Percentiles rank a stretch among this genome's conserved stretches.
Conservation (phyloP, 2,888 invertebrate genomes). For the Ectropis crepuscularia region DNA sequence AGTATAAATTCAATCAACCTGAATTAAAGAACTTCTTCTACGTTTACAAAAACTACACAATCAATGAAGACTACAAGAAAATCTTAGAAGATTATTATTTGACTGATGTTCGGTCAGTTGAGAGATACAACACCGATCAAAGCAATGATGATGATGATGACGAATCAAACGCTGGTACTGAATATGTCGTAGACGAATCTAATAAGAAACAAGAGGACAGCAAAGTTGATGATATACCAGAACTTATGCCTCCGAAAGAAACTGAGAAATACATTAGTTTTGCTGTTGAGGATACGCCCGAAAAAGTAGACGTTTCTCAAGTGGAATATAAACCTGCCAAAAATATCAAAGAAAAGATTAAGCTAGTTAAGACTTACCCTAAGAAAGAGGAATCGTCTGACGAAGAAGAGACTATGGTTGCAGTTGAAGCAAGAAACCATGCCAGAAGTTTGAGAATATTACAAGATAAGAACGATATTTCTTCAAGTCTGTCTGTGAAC, state of each 20-base stretch:
- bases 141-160: slow-evolving; percentile 53
- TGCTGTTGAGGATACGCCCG: slow-evolving; percentile 78
- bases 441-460: slow-evolving; percentile 72
- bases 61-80: slow-evolving; percentile 85
- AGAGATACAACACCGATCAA: slow-evolving; percentile 64
- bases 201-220: slow-evolving; percentile 63
- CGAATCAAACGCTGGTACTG: slow-evolving; percentile 59
- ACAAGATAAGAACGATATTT: slow-evolving; percentile 78
- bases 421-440: slow-evolving; percentile 84
- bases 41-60: slow-evolving; percentile 87
- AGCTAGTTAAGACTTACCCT: slow-evolving; percentile 79
- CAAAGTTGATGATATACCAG: slow-evolving; percentile 62
- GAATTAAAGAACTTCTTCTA: slow-evolving; percentile 88
- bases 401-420: slow-evolving; percentile 85
- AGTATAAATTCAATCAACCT: slow-evolving; percentile 81
- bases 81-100: slow-evolving; percentile 84
- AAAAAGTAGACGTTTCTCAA: slow-evolving; percentile 68
- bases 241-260: slow-evolving; percentile 70
- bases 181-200: slow-evolving; percentile 62
- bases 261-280: slow-evolving; percentile 83
- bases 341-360: slow-evolving; percentile 83
- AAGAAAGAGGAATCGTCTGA: slow-evolving; percentile 77
- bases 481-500: slow-evolving; percentile 86
- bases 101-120: slow-evolving; percentile 86
- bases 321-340: slow-evolving; percentile 74